Evolutionary conservation across 1,140 invertebrate species (phyloP), one percentile per base, ranked within the genome.

Genomic region (Leucophenga varia): DNA sequence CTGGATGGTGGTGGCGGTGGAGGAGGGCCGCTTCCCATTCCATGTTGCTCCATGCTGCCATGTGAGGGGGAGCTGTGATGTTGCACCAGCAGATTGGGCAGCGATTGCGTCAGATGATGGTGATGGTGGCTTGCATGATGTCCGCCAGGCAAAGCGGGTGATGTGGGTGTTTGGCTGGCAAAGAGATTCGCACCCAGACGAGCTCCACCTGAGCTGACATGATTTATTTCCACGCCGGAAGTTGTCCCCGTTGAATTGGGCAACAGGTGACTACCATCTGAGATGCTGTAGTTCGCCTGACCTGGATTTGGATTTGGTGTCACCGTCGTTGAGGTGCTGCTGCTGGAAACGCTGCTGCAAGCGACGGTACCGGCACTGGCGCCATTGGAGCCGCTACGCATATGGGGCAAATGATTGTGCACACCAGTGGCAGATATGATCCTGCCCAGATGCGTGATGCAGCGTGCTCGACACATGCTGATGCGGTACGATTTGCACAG

Each of bases 401-500:
- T 75, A 46, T 75, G 73, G 1, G 73, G 73, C 42, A 67, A 54
- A 41, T 75, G 73, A 47, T 75, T 75, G 49, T 75, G 73, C 2
- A 75, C 68, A 2, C 73, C 73, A 1, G 73, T 75, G 10, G 73
- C 73, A 2, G 72, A 75, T 39, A 75, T 75, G 10, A 75, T 71
- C 7, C 68, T 50, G 18, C 73, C 72, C 40, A 74, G 63, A 44
- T 75, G 73, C 2, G 73, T 75, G 35, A 75, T 75, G 52, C 73
- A 75, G 41, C 73, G 54, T 3, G 73, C 73, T 28, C 73, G 65
- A 25, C 73, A 75, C 73, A 75, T 75, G 49, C 70, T 73, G 40
- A 75, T 75, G 20, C 73, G 65, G 54, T 75, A 75, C 8, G 72
- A 74, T 40, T 75, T 75, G 52, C 73, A 75, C 34, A 75, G 56